phyloP scores from a whole-genome alignment of 2,888 invertebrate genomes.

The Blastobasis lacticolella region DNA sequence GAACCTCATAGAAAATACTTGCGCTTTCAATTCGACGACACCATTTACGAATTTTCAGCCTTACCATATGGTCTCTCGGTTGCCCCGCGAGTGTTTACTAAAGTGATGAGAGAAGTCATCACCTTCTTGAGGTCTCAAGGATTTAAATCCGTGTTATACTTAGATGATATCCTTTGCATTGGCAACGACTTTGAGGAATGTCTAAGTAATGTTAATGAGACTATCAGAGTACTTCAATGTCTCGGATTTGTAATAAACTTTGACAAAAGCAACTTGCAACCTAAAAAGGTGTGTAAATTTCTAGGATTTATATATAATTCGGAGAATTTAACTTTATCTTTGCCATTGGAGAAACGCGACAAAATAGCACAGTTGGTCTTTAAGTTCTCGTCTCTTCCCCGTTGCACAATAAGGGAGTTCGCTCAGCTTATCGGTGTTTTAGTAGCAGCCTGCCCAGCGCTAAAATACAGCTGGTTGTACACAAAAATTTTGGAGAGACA shows the following conservation, averaged over 20 bases:
- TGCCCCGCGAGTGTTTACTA: not conserved
- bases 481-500: not conserved
- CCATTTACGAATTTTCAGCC: not conserved
- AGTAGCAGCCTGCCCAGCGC: too few species aligned
- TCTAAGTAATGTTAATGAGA: not conserved
- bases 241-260: not conserved
- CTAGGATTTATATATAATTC: not conserved
- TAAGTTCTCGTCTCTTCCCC: not conserved
- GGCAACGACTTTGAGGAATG: not conserved
- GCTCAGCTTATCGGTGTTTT: not conserved
- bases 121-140: not conserved
- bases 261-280: not conserved
- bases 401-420: not conserved
- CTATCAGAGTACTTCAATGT: not conserved
- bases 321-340: not conserved
- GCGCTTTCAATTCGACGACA: not conserved
- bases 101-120: not conserved
- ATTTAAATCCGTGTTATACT: not conserved
- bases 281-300: not conserved
- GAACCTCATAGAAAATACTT: not conserved
- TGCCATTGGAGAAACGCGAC: not conserved
- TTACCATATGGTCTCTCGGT: not conserved
- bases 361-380: not conserved
- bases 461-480: not conserved
- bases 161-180: not conserved